A percentile compares a stretch with the other conserved stretches of the same genome.
Conservation (phyloP, 2,888 invertebrate species). For the Macroteleia sp. region DNA sequence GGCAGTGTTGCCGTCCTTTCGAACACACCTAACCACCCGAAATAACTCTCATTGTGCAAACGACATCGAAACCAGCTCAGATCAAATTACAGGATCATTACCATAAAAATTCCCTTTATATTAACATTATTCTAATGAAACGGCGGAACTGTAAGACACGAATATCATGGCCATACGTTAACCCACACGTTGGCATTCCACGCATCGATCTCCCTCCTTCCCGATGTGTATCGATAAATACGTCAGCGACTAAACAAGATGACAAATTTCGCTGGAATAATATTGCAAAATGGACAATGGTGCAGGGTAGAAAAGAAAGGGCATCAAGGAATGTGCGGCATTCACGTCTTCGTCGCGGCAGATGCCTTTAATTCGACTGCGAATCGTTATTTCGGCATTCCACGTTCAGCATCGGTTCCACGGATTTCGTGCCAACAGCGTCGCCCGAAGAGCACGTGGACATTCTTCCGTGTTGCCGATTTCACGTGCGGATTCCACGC, state of each 20-base stretch:
- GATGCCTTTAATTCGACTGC: conserved; percentile 62
- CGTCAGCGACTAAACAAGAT: conserved; percentile 20
- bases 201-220: not conserved
- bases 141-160: conserved; percentile 36
- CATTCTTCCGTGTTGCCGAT: conserved; percentile 49
- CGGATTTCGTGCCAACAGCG: too few relatives aligned
- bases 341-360: conserved; percentile 67
- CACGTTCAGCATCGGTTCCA: not conserved
- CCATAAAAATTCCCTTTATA: conserved; percentile 51
- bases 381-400: conserved; percentile 41
- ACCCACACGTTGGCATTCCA: conserved; percentile 26
- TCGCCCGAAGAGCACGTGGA: conserved; percentile 39
- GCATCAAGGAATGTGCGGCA: conserved; percentile 66
- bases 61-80: conserved; percentile 38
- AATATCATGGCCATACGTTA: conserved; percentile 21
- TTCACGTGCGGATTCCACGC: conserved; percentile 29
- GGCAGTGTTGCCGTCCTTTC: conserved; percentile 17
- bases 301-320: not conserved
- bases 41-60: conserved; percentile 55
- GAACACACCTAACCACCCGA: conserved; percentile 33
- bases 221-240: conserved; percentile 33
- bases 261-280: conserved; percentile 45
- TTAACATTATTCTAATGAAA: conserved; percentile 49
- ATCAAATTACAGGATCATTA: conserved; percentile 56
- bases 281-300: conserved; percentile 48